Percentiles rank a stretch among this genome's conserved stretches.
Evolutionary conservation across 2,888 invertebrate genomes (phyloP).

Genomic region (Cosmopolites sordidus): DNA sequence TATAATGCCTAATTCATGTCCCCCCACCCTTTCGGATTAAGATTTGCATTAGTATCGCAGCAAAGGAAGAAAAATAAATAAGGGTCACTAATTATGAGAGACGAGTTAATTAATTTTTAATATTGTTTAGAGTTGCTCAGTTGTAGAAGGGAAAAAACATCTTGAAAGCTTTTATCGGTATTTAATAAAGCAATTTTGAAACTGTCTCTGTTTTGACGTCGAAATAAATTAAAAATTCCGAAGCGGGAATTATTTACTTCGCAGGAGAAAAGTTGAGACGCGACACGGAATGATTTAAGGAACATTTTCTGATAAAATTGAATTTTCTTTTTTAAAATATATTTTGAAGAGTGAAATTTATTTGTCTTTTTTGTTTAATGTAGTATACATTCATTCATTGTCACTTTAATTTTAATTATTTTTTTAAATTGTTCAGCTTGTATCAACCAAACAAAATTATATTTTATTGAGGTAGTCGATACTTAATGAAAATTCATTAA

Average conservation of each 20-base stretch:
- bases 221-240: conserved; percentile 1
- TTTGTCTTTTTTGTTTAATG: too few species aligned
- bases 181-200: neutral
- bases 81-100: conserved; percentile 27
- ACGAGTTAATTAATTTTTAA: conserved; percentile 24
- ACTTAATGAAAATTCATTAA: too few species aligned
- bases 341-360: too few species aligned
- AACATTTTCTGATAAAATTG: too few species aligned
- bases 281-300: too few species aligned
- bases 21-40: conserved; percentile 26
- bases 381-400: too few species aligned
- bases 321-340: too few species aligned
- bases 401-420: too few species aligned
- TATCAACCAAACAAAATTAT: too few species aligned
- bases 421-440: too few species aligned
- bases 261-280: too few species aligned
- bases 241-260: neutral
- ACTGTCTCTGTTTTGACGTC: neutral
- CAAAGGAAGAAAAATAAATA: conserved; percentile 30
- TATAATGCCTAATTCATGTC: conserved; percentile 49
- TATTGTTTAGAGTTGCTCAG: conserved; percentile 12
- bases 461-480: too few species aligned
- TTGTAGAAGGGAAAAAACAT: conserved; percentile 6
- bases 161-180: neutral
- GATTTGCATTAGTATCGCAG: conserved; percentile 21